Evolutionary conservation across 2,113 vertebrate genomes (phyloP), one percentile per base, ranked within the genome.

Genomic region (Platysternon megacephalum): DNA sequence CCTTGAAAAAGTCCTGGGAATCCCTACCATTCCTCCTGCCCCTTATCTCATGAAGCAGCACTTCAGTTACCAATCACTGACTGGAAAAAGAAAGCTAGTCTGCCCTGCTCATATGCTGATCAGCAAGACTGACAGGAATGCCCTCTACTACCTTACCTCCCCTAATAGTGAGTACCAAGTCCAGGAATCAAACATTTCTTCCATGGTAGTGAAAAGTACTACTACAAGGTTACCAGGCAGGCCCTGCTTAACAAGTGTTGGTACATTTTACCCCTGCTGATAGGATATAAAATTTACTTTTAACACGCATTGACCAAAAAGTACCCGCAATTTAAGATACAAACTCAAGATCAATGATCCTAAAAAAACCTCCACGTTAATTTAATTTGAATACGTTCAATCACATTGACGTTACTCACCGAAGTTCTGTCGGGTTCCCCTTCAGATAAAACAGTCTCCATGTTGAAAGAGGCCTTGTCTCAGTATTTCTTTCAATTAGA

Each of bases 371-470:
- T 39, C 65, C 10, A 72, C 22, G 84, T 89, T 56, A 65, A 5
- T 2, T 93, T 72, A 29, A 48, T 74, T 55, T 91, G 28, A 79
- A 55, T 42, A 88, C 19, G 65, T 7, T n/a, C 90, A 56, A 16
- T 10, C 56, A 49, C 22, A 53, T 74, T 91, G 81, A 74, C 96
- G 91, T 76, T 97, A 98, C 98, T 98, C 91, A 99, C 98, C 95
- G 74, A 97, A 97, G 93, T 97, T 97, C 94, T 98, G 55, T 99
- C 98, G 86, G 96, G 90, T 51, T 98, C 98, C 95, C 95, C 97
- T 29, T 99, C 98, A 95, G 84, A 58, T 1, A 83, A 92, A 93
- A 91, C 0, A 1, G 94, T 90, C 93, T 98, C 98, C 98, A 99
- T 99, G 93, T 92, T 97, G 98, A 95, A 97, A 97, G 82, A 92